Base-by-base conservation (phyloP, 1,140 invertebrate genomes). In the Zaprionus nigranus region DNA sequence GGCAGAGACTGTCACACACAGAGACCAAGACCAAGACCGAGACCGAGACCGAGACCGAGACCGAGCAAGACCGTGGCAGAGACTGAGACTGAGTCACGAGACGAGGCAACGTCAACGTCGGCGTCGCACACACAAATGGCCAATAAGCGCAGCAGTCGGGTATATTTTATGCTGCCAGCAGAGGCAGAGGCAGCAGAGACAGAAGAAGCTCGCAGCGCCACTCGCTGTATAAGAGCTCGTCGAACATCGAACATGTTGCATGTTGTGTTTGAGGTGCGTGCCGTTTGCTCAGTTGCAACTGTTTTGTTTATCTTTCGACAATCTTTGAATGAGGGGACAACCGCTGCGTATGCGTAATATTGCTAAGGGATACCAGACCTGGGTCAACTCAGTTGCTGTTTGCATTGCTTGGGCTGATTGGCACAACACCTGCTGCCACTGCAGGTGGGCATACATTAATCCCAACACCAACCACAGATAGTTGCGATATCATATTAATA, bases 121-220 rank as follows among this genome's bases (percentile, higher is more conserved):
- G 76, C 85, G 81, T 81, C 81, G 74, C 86, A 79, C 62, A 82
- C 75, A 80, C 82, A 82, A 90, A 91, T 90, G 86, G 79, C 86
- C 85, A 68, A 90, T 70, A 79, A 79, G 78, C 81, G 68, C 62
- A 53, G 57, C 68, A 59, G 53, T 68, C 66, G 69, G 65, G 53
- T 88, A 88, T 85, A 90, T 90, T 88, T 88, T 81, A 90, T 84
- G 82, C 83, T 81, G 65, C 84, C 56, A 67, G 36, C 51, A 53
- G 46, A 22, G 43, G 17, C 15, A 63, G 12, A 56, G 12, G 56
- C 60, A 22, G 12, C 53, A 20, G 15, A 20, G 20, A 17, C 30
- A 22, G 51, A 34, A 49, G n/a, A 17, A 17, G 28, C 22, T 26
- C 34, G 58, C 28, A 11, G 13, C 5, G 57, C 34, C 38, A 12